Evolutionary conservation across 2,888 invertebrate species (phyloP), one percentile per base, ranked within the genome.

Genomic region (Norana najaformis): DNA sequence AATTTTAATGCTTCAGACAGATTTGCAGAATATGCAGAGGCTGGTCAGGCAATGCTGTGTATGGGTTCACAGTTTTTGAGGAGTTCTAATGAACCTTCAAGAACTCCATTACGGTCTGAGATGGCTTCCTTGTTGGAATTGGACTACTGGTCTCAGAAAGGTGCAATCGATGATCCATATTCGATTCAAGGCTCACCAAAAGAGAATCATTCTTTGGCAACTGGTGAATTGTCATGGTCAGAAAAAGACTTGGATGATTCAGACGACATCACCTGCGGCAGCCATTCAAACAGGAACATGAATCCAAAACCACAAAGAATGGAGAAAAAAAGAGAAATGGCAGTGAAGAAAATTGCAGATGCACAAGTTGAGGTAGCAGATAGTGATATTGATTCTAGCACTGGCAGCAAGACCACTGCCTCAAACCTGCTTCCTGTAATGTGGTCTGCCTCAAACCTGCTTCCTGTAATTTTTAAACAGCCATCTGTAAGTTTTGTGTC

Each of bases 251-350:
- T 13, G n/a, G 69, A n/a, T 69, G 69, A 69, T 69, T 69, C 69
- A 69, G 69, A n/a, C 69, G n/a, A 8, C n/a, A 13, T 69, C 30
- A 69, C 69, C 6, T n/a, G 69, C 6, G 69, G n/a, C 69, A 69
- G n/a, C 69, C 11, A 8, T n/a, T 30, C 69, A n/a, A 69, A 69
- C 69, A 69, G 30, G n/a, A n/a, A 13, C 16, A 13, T 69, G 69
- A 69, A 69, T 69, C 69, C 69, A 69, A n/a, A n/a, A n/a, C 69
- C 30, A n/a, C 69, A 69, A n/a, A 69, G 69, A 69, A 69, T n/a
- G 30, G 5, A n/a, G 14, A 69, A 69, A n/a, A n/a, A 69, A n/a
- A 69, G n/a, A n/a, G n/a, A 69, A 69, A n/a, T n/a, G 30, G 69
- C 6, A 6, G 69, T 2, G 30, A 69, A 2, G 69, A 69, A 69